phyloP scores from a whole-genome alignment of 2,797 vertebrate species.

The Enteromius thamalakanensis region DNA sequence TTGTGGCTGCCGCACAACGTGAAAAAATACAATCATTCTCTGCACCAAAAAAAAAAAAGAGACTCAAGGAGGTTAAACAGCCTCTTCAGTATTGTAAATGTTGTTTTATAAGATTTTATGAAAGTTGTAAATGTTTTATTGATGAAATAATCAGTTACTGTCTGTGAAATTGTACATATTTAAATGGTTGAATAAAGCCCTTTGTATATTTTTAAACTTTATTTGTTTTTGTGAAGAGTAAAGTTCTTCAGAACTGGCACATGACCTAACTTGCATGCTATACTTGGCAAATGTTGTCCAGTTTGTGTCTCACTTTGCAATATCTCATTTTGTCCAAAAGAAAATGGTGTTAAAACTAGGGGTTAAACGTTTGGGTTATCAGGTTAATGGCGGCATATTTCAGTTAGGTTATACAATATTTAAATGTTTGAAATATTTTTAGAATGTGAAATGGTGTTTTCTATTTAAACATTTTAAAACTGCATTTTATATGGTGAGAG shows the following conservation, averaged over 20 bases:
- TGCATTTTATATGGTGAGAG: not conserved
- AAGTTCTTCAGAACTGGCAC: not conserved
- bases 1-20: conserved; percentile 48
- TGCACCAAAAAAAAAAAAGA: conserved; percentile 60
- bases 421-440: too few species aligned
- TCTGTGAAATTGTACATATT: conserved; percentile 59
- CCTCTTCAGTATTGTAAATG: conserved; percentile 23
- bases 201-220: conserved; percentile 35
- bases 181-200: conserved; percentile 60
- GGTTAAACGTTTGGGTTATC: not conserved
- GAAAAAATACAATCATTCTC: conserved; percentile 48
- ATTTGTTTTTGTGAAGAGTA: too few species aligned
- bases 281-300: not conserved
- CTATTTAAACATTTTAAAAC: too few species aligned
- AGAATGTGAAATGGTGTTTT: not conserved
- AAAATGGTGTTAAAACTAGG: not conserved
- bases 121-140: conserved; percentile 42
- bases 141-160: conserved; percentile 24
- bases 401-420: not conserved
- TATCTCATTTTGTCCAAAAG: not conserved
- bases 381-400: not conserved
- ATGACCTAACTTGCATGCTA: not conserved
- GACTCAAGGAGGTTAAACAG: conserved; percentile 14
- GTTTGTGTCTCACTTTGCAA: not conserved
- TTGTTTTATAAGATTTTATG: conserved; percentile 51